Evolutionary conservation across 2,888 invertebrate species (phyloP).

Genomic region (Abscondita cerata): DNA sequence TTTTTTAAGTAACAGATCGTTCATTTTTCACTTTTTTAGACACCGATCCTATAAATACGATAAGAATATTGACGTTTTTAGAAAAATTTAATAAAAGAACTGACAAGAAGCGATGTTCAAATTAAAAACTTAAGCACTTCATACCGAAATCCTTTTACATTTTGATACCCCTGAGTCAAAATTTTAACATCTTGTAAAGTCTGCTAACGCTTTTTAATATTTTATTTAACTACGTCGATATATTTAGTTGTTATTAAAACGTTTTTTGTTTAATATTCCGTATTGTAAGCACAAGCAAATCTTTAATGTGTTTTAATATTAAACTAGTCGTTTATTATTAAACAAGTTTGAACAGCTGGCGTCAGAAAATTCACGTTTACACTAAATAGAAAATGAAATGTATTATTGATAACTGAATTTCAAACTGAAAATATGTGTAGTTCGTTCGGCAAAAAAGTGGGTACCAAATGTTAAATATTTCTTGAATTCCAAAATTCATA

Average conservation of each 20-base stretch:
- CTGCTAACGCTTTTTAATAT: slow-evolving; percentile 8
- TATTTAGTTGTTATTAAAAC: neutral
- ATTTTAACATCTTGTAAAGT: slow-evolving; percentile 4
- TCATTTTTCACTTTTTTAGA: neutral
- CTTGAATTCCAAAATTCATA: slow-evolving; percentile 44
- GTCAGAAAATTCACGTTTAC: neutral
- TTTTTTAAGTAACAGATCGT: neutral
- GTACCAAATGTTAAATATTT: slow-evolving; percentile 21
- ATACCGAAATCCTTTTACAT: slow-evolving; percentile 9
- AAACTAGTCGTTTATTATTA: neutral
- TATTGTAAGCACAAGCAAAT: neutral
- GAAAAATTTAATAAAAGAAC: neutral
- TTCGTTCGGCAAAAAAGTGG: slow-evolving; percentile 10
- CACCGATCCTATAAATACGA: slow-evolving; percentile 5
- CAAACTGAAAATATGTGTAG: slow-evolving; percentile 25
- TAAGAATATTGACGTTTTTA: slow-evolving; percentile 1
- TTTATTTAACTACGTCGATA: slow-evolving; percentile 8
- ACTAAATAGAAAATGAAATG: slow-evolving; percentile 8
- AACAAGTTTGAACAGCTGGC: neutral
- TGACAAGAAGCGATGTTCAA: slow-evolving; percentile 8
- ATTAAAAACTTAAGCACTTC: slow-evolving; percentile 12
- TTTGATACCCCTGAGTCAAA: slow-evolving; percentile 6
- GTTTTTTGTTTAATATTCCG: neutral
- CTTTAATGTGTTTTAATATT: neutral
- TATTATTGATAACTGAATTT: slow-evolving; percentile 19